Conservation (phyloP, 2,113 vertebrate species). For the Buteo buteo region DNA sequence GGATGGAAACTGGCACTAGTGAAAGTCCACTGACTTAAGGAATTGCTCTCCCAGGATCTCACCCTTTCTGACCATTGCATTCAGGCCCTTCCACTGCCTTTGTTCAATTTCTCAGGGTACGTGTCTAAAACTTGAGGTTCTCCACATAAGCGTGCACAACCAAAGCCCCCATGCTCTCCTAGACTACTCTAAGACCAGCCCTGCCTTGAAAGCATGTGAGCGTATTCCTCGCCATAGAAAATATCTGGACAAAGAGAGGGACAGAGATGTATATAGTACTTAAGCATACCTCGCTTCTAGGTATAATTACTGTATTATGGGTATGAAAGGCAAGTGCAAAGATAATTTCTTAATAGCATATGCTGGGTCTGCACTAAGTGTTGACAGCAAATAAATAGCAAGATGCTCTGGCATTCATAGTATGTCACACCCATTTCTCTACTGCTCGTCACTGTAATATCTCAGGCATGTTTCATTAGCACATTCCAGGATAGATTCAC, state of each 20-base stretch:
- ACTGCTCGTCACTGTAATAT: background rate
- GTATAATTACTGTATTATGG: background rate
- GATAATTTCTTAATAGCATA: slow-evolving; percentile 7
- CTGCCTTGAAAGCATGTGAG: background rate
- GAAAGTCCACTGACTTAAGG: background rate
- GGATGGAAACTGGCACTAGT: background rate
- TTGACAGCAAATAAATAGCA: background rate
- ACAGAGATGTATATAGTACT: background rate
- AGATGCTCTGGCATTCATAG: background rate
- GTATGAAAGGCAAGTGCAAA: background rate
- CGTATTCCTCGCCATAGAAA: background rate
- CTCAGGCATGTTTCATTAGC: slow-evolving; percentile 32
- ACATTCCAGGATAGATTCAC: slow-evolving; percentile 25
- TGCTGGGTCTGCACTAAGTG: background rate
- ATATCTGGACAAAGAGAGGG: background rate
- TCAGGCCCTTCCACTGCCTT: background rate
- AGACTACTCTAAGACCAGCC: background rate
- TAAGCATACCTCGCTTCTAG: background rate
- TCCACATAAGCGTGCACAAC: fast-evolving
- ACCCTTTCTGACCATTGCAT: background rate
- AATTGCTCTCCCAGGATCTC: background rate
- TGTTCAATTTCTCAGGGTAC: background rate
- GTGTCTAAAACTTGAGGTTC: background rate
- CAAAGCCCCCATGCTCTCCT: background rate
- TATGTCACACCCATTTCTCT: slow-evolving; percentile 11